Conservation (phyloP, 2,797 vertebrate species). For the Chelonia mydas region DNA sequence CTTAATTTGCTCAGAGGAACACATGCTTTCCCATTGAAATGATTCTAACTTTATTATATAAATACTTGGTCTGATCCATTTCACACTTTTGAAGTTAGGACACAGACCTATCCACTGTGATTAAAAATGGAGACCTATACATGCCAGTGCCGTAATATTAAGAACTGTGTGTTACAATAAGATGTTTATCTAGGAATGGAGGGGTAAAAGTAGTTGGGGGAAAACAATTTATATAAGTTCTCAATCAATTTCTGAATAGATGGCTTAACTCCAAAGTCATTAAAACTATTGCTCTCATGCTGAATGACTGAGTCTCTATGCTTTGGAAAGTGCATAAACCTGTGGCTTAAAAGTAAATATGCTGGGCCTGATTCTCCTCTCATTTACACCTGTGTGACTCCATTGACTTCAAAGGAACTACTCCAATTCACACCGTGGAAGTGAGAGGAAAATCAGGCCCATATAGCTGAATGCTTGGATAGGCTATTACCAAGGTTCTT, state of each 20-base stretch:
- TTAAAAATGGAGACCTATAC: neutral
- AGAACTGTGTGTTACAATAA: neutral
- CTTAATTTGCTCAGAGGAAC: neutral
- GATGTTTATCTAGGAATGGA: neutral
- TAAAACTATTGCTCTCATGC: slow-evolving; percentile 49
- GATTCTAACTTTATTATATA: neutral
- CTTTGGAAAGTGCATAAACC: slow-evolving; percentile 45
- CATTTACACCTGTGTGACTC: neutral
- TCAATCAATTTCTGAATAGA: slow-evolving; percentile 56
- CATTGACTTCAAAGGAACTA: neutral
- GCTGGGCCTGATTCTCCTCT: neutral
- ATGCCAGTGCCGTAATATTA: neutral
- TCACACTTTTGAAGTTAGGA: neutral
- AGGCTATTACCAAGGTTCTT: neutral
- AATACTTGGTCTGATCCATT: neutral
- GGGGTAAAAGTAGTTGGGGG: slow-evolving; percentile 31
- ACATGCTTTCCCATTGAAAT: neutral
- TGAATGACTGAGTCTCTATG: neutral
- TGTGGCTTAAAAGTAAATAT: neutral
- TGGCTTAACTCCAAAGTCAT: slow-evolving; percentile 35
- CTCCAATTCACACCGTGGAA: neutral
- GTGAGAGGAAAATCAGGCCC: neutral
- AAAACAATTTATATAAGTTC: slow-evolving; percentile 58
- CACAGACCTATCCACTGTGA: neutral
- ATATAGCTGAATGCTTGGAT: neutral